Conservation (phyloP, 2,797 vertebrate species). For the Leucoraja ocellata region DNA sequence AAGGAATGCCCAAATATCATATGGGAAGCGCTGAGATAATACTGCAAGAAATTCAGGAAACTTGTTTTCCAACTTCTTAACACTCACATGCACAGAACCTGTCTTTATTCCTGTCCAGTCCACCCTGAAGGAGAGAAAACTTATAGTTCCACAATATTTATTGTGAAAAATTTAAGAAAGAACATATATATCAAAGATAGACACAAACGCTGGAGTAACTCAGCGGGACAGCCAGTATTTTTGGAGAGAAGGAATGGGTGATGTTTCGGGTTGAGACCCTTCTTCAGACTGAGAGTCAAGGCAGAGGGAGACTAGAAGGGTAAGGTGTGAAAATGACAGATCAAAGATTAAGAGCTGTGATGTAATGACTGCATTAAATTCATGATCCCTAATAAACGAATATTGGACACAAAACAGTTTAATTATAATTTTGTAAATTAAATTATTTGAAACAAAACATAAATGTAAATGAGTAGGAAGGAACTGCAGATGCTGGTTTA, state of each 20-base stretch:
- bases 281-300: too few relatives aligned
- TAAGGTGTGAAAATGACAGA: not conserved
- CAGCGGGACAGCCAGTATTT: too few relatives aligned
- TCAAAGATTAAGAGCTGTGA: not conserved
- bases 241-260: too few relatives aligned
- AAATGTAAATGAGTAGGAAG: not conserved
- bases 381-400: not conserved
- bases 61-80: too few relatives aligned
- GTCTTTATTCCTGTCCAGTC: too few relatives aligned
- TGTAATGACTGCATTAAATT: not conserved
- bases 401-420: not conserved
- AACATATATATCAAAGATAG: not conserved
- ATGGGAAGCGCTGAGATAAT: too few relatives aligned
- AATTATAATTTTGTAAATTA: not conserved
- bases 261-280: too few relatives aligned
- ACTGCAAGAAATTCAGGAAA: too few relatives aligned
- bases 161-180: not conserved
- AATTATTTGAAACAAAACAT: not conserved
- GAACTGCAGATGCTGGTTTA: too few relatives aligned
- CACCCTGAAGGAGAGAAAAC: not conserved
- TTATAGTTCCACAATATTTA: not conserved
- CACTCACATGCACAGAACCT: too few relatives aligned
- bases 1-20: too few relatives aligned
- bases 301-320: not conserved
- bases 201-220: too few relatives aligned